phyloP scores from a whole-genome alignment of 2,888 invertebrate genomes.

The Xylophagus ater region DNA sequence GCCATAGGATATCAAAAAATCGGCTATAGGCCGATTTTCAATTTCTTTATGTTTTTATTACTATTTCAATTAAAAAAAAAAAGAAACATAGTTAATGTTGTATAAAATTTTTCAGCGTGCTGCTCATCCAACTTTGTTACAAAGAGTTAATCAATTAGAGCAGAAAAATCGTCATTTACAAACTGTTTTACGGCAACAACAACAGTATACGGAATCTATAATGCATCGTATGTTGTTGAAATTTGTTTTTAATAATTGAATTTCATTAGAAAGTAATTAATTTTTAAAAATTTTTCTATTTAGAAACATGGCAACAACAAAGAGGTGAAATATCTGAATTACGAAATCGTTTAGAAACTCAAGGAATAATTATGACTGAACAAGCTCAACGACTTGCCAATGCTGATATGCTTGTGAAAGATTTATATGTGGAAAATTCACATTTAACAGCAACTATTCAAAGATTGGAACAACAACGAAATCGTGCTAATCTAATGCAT shows the following conservation, averaged over 20 bases:
- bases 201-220: constrained; percentile 50
- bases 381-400: constrained; percentile 57
- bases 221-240: constrained; percentile 46
- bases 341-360: constrained; percentile 42
- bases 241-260: not conserved
- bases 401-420: constrained; percentile 67
- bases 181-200: constrained; percentile 50
- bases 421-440: constrained; percentile 75
- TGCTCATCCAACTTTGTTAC: constrained; percentile 36
- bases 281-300: constrained; percentile 14
- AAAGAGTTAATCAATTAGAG: constrained; percentile 44
- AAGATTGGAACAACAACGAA: constrained; percentile 36
- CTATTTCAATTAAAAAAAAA: no score
- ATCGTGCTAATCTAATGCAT: constrained; percentile 33
- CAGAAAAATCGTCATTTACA: constrained; percentile 52
- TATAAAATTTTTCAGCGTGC: constrained; percentile 35
- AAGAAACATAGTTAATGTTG: no score
- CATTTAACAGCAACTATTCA: constrained; percentile 53
- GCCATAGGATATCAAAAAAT: not conserved
- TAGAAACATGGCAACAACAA: constrained; percentile 39
- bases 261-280: not conserved
- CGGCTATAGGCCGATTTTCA: not conserved
- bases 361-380: constrained; percentile 40
- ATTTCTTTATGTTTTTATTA: constrained; percentile 2
- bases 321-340: constrained; percentile 39